Evolutionary conservation across 2,888 invertebrate species (phyloP).

Genomic region (Heliconius ismenius): DNA sequence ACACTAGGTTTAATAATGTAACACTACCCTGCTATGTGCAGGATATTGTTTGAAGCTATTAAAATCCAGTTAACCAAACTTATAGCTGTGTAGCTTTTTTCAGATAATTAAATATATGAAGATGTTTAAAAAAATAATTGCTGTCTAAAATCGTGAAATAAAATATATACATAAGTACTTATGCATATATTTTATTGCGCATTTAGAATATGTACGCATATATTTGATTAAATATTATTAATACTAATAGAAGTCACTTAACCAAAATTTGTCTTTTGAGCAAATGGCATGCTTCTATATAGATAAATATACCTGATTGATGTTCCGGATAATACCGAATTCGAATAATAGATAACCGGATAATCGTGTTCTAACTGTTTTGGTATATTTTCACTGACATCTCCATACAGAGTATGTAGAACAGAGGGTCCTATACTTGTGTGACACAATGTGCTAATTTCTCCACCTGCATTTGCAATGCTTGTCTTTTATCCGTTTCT

Average conservation of each 20-base stretch:
- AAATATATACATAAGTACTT: not conserved
- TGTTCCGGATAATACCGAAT: not conserved
- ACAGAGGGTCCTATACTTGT: conserved; percentile 80
- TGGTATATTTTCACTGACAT: not conserved
- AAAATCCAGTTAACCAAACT: not conserved
- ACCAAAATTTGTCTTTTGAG: not conserved
- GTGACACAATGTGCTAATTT: conserved; percentile 87
- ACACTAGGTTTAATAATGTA: too few species aligned
- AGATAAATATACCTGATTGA: not conserved
- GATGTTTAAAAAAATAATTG: too few species aligned
- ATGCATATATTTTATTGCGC: not conserved
- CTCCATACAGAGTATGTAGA: not conserved
- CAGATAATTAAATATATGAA: not conserved
- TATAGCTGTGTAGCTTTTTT: not conserved
- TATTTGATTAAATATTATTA: too few species aligned
- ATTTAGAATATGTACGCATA: too few species aligned
- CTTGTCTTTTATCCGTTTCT: conserved; percentile 84
- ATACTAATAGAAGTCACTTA: too few species aligned
- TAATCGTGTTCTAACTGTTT: not conserved
- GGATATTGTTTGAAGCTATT: too few species aligned
- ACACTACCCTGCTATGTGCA: too few species aligned
- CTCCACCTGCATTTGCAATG: conserved; percentile 85
- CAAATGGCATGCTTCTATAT: not conserved
- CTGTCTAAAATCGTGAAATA: not conserved
- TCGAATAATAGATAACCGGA: not conserved